Percentiles rank a stretch among this genome's conserved stretches.
phyloP scores from a whole-genome alignment of 2,113 vertebrate genomes.

The Procavia capensis region DNA sequence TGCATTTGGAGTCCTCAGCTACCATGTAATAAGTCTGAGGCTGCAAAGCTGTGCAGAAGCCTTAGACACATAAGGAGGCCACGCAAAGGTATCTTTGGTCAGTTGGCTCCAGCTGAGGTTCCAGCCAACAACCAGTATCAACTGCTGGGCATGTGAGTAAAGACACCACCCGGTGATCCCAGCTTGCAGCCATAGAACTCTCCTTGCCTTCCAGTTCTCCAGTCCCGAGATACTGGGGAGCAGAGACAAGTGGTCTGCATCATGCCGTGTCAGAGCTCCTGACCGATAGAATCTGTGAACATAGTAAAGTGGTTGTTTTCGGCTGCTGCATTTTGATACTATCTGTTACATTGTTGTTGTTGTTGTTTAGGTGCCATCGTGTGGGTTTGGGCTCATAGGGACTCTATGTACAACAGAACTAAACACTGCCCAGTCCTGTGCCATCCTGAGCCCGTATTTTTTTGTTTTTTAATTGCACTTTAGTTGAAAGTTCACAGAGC shows the following conservation, averaged over 20 bases:
- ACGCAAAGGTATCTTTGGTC: not conserved
- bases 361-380: too few species aligned
- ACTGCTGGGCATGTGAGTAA: not conserved
- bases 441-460: too few species aligned
- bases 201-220: not conserved
- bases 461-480: too few species aligned
- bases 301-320: not conserved
- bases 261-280: too few species aligned
- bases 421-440: too few species aligned
- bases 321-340: not conserved
- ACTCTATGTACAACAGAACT: too few species aligned
- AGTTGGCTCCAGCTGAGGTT: not conserved
- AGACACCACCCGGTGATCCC: not conserved
- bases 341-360: not conserved
- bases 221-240: too few species aligned
- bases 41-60: not conserved
- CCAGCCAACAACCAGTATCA: not conserved
- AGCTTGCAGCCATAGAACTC: not conserved
- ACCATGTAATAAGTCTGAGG: not conserved
- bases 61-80: not conserved
- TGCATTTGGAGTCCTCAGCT: not conserved
- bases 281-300: too few species aligned
- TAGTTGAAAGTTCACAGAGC: too few species aligned
- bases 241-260: too few species aligned
- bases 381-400: too few species aligned